Evolutionary conservation across 1,140 invertebrate genomes (phyloP), one percentile per base, ranked within the genome.

Genomic region (Drosophila watanabei): DNA sequence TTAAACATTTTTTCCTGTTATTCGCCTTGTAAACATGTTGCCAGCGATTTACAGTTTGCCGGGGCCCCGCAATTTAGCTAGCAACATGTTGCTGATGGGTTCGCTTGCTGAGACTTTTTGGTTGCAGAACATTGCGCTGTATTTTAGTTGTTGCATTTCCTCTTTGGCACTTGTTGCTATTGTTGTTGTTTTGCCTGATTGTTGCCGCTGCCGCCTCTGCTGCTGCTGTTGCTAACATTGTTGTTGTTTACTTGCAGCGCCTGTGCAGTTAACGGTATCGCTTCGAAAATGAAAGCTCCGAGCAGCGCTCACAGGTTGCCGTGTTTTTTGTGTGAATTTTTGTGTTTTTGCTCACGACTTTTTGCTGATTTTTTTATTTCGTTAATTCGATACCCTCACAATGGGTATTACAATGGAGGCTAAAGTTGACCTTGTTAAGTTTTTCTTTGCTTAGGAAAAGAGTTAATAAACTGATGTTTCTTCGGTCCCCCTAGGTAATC

Each of bases 1-100:
- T 84, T 87, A 33, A 91, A 87, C 81, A 81, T 82, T 92, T 92
- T 92, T 92, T 92, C 91, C 91, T 89, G 91, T 92, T 92, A 92
- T 92, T 88, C 70, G 85, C 81, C 76, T 87, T 75, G 78, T 85
- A 85, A 85, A 85, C 82, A 85, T 86, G 83, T 73, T 81, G 72
- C 75, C 75, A 82, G 72, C 75, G 79, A 86, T 86, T 86, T 72
- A 82, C 82, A 86, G 82, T 85, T 85, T 46, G 82, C 77, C 72
- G 82, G 80, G 77, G 46, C 41, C 37, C 24, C 61, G 28, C 33
- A 63, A 28, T 45, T 58, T 16, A 20, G 35, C 18, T 16, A 72
- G 69, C 69, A 72, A 58, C 69, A 72, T 72, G 69, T 58, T 72
- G 69, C 69, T 16, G 16, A 8, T 24, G 77, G 69, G 48, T 69